Evolutionary conservation across 2,888 invertebrate genomes (phyloP), one percentile per base, ranked within the genome.

Genomic region (Eupithecia exiguata): DNA sequence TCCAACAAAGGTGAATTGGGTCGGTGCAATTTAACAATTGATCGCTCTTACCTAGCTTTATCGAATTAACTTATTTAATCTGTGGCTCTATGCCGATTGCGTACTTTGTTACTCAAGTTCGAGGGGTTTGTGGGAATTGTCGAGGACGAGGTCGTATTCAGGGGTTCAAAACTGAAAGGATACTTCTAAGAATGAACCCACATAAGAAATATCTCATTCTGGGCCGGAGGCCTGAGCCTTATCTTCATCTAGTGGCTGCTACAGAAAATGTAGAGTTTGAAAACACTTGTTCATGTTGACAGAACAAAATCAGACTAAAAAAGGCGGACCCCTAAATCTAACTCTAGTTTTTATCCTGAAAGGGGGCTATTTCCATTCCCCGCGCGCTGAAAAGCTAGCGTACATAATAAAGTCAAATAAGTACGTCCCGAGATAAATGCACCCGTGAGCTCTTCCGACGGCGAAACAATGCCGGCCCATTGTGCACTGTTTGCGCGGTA

Each of bases 401-500:
- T 77, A 86, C 84, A 86, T 88, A 88, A 89, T 88, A 86, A 86
- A 88, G 86, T 86, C 86, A 86, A 88, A 88, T 87, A 88, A 87
- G 87, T 83, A 83, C 80, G 84, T 79, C 71, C 71, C 62, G 83
- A 84, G 86, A 88, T 87, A 87, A 87, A 88, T 80, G 79, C 71
- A 79, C 78, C 78, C 68, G 76, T 68, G 75, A 77, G 81, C 77
- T 74, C 77, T 76, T 67, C 75, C 73, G 74, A 61, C 63, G 58
- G 74, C 76, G 80, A 79, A 84, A 86, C 86, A 87, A 86, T 87
- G 81, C 80, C 79, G 73, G 78, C 81, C 83, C 77, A 83, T 83
- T 84, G 83, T 80, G 81, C 80, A 79, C 76, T 86, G 83, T 89
- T 88, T 86, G 87, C 84, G 78, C 82, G 81, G 84, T 84, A 86